Evolutionary conservation across 1,140 invertebrate genomes (phyloP), one percentile per base, ranked within the genome.

Genomic region (Drosophila tropicalis): DNA sequence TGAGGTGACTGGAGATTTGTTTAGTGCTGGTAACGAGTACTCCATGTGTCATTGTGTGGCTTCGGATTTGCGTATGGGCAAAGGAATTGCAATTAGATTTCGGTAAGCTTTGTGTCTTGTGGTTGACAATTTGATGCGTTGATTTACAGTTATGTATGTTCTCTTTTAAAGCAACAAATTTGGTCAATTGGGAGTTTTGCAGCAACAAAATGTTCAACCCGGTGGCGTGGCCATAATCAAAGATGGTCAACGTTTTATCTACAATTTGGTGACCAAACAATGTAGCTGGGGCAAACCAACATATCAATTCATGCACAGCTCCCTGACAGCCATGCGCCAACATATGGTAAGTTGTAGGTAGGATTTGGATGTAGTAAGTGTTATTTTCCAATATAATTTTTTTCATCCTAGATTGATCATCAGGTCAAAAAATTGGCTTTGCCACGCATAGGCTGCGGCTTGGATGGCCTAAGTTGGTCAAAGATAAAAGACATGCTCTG

Each of bases 21-120:
- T 95, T 74, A 70, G 76, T 9, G 80, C 91, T 13, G 75, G 83
- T 2, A 70, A 90, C 7, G 91, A 92, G 3, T 93, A 85, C 82
- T 93, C 93, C 9, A 75, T 95, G 60, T 95, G 93, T 13, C 95
- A 95, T 78, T 95, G 95, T 90, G 94, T 95, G 2, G 94, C 94
- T 64, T 85, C 89, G 17, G 90, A 91, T 80, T 78, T 94, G 66
- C 85, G 90, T 5, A 95, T 95, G 94, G 94, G 94, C 3, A 94
- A 94, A 82, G 94, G 94, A 12, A 95, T 95, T 62, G 95, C 95
- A 9, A 92, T 93, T 1, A 69, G 91, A 29, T 95, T 91, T 72
- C 76, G 84, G 90, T 90, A 39, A 29, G 75, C 12, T 36, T 57
- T 41, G 1, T 10, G 15, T 5, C 0, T 22, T 22, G 3, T 22